Evolutionary conservation across 1,140 invertebrate species (phyloP).

Genomic region (Philotrypesis tridentata): DNA sequence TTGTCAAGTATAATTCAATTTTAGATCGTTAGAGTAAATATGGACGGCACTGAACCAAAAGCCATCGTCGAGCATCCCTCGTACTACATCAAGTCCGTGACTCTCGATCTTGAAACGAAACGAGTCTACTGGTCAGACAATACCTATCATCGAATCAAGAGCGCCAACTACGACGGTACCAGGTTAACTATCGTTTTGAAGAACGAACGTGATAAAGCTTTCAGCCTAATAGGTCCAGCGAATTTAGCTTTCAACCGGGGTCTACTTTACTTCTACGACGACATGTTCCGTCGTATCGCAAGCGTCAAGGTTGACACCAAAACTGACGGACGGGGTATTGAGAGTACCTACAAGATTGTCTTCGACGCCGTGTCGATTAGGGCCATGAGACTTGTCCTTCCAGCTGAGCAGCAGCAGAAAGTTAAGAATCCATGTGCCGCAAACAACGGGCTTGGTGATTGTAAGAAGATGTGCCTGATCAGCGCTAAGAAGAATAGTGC

Average conservation of each 20-base stretch:
- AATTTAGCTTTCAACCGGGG: neutral
- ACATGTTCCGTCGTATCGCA: neutral
- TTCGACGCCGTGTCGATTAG: neutral
- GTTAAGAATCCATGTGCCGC: conserved; percentile 5
- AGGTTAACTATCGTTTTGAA: neutral
- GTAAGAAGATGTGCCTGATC: conserved; percentile 10
- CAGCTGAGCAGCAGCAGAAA: neutral
- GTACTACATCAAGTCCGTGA: conserved; percentile 11
- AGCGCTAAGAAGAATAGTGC: neutral
- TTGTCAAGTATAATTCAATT: too few species aligned
- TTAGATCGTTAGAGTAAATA: conserved; percentile 8
- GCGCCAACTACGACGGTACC: conserved; percentile 26
- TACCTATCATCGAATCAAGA: neutral
- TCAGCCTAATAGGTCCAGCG: neutral
- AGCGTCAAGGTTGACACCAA: neutral
- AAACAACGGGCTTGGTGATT: neutral
- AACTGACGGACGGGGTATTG: neutral
- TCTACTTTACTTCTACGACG: conserved; percentile 19
- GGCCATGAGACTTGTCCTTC: neutral
- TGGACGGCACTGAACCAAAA: conserved; percentile 20
- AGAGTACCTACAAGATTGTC: neutral
- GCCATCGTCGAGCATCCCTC: neutral
- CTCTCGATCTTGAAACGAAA: neutral
- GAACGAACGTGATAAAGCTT: neutral
- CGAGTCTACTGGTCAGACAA: conserved; percentile 34